A percentile compares a stretch with the other conserved stretches of the same genome.
Conservation (phyloP, 2,888 invertebrate genomes). For the Acanthosepion esculentum region DNA sequence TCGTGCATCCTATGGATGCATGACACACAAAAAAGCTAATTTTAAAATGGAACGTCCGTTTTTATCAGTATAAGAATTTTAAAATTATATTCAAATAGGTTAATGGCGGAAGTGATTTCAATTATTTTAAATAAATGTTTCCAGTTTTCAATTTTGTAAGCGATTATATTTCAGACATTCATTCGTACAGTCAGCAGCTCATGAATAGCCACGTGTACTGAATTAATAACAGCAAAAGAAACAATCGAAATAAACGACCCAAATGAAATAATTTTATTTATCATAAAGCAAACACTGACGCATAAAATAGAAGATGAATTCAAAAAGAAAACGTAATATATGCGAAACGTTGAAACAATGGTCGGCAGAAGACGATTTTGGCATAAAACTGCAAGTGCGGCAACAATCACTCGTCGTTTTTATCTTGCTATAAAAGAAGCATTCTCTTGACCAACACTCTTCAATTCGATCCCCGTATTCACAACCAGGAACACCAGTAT, state of each 20-base stretch:
- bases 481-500: background rate
- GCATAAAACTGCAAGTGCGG: background rate
- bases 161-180: background rate
- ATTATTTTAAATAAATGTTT: background rate
- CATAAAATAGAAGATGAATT: background rate
- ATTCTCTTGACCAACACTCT: background rate
- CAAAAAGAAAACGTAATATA: background rate
- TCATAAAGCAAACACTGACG: background rate
- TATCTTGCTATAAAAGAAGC: background rate
- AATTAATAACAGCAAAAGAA: background rate
- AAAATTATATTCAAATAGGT: background rate
- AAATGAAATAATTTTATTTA: background rate
- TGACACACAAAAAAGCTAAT: too few species aligned
- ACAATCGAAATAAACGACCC: background rate
- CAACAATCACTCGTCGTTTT: background rate
- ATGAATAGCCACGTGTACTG: background rate
- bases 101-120: background rate
- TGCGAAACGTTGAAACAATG: background rate
- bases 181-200: background rate
- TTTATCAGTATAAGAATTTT: background rate
- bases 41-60: too few species aligned
- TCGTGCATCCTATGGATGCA: too few species aligned
- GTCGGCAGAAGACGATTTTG: background rate
- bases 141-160: background rate
- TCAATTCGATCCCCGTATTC: constrained; percentile 34